Conservation (phyloP, 2,888 invertebrate genomes). For the Epirrhoe tristata region DNA sequence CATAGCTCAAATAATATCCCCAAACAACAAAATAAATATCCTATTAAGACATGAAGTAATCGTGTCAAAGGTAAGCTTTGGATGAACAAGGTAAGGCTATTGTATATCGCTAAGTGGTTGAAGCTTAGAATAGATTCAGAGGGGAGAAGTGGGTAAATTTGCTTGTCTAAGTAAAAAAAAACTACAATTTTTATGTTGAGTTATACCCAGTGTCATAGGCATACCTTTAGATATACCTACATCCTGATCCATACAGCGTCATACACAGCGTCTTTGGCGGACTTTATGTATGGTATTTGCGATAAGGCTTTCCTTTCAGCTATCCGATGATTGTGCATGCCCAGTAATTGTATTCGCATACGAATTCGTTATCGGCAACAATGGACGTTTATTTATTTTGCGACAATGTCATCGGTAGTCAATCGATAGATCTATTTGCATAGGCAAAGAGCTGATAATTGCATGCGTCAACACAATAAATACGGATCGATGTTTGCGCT, state of each 20-base stretch:
- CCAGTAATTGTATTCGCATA: conserved; percentile 6
- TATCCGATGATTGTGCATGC: background rate
- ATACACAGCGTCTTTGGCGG: too few relatives aligned
- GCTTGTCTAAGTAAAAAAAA: too few relatives aligned
- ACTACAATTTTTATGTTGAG: too few relatives aligned
- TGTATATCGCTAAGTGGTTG: conserved; percentile 24
- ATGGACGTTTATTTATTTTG: conserved; percentile 18
- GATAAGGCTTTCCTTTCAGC: background rate
- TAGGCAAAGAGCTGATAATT: conserved; percentile 52
- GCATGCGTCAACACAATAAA: conserved; percentile 46
- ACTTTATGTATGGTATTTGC: too few relatives aligned
- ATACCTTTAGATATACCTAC: too few relatives aligned
- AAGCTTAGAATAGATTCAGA: background rate
- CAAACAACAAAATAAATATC: too few relatives aligned
- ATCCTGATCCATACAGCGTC: too few relatives aligned
- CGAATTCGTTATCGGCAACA: conserved; percentile 20
- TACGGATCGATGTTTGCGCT: conserved; percentile 40
- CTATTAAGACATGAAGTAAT: conserved; percentile 60
- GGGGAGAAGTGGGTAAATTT: background rate
- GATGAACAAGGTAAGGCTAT: conserved; percentile 48
- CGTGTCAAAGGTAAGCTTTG: conserved; percentile 55
- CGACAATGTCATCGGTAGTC: conserved; percentile 6
- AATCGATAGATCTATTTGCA: conserved; percentile 39
- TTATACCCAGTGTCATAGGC: too few relatives aligned
- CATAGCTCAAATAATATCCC: conserved; percentile 7